Conservation (phyloP, 2,888 invertebrate species). For the Balanococcus diminutus region DNA sequence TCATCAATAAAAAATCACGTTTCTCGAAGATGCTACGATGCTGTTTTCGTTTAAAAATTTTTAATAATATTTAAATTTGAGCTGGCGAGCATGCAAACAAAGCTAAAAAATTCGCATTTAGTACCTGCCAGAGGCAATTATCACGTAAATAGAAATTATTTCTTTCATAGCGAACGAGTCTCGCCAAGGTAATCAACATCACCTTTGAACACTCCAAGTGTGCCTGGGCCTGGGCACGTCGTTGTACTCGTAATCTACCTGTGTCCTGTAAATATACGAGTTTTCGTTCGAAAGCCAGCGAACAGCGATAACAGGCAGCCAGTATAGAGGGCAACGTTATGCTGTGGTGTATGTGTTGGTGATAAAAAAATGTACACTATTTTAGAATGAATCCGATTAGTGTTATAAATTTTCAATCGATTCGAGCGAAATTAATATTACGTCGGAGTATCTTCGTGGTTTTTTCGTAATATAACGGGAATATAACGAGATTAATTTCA, state of each 20-base stretch:
- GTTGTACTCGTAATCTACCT: neutral
- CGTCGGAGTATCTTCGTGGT: neutral
- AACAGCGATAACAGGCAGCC: neutral
- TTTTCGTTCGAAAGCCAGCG: neutral
- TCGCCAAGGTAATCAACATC: constrained; percentile 30
- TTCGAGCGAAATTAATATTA: neutral
- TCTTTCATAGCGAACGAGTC: constrained; percentile 15
- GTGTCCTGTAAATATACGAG: too few species aligned
- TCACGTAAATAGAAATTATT: constrained; percentile 17
- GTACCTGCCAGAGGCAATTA: neutral
- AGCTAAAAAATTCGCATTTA: neutral
- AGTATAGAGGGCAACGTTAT: neutral
- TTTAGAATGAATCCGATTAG: neutral
- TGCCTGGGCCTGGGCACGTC: neutral
- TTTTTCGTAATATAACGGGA: neutral
- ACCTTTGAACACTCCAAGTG: neutral
- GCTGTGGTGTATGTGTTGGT: neutral
- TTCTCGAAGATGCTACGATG: neutral
- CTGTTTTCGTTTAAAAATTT: too few species aligned
- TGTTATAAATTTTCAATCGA: neutral
- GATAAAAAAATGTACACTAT: neutral
- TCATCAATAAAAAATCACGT: neutral
- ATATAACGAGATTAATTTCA: neutral
- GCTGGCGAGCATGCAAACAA: neutral
- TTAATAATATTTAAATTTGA: neutral